These are phyloP conservation scores for Myripristis jacobus DNA, from an alignment of 2,797 vertebrate species.

Conservation along the genomic window DNA sequence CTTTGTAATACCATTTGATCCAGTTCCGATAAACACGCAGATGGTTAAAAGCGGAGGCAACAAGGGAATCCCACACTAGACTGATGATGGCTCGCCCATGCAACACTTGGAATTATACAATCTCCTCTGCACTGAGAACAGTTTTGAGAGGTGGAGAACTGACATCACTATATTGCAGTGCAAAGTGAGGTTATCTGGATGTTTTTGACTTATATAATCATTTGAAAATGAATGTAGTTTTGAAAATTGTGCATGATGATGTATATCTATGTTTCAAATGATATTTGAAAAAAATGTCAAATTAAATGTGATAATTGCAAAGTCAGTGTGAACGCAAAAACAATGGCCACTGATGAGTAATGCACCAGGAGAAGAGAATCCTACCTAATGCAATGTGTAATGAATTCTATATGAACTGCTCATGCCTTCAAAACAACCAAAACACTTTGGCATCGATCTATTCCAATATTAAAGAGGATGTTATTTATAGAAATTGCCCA, in stretches of 20 bases:
- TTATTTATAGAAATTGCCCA: constrained; percentile 45
- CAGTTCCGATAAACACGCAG: constrained; percentile 43
- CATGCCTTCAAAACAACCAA: constrained; percentile 40
- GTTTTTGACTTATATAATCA: not conserved
- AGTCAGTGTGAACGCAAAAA: not conserved
- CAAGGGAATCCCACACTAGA: constrained; percentile 40
- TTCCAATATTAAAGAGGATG: constrained; percentile 42
- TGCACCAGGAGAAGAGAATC: constrained; percentile 31
- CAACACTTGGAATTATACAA: constrained; percentile 6
- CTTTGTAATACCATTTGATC: constrained; percentile 54
- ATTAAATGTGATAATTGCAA: constrained; percentile 20
- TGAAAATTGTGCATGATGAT: not conserved
- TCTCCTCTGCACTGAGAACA: not conserved
- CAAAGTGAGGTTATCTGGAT: not conserved
- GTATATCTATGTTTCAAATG: not conserved
- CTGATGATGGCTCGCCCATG: constrained; percentile 6
- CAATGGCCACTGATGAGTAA: constrained; percentile 30
- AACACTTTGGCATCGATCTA: constrained; percentile 60
- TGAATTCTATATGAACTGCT: constrained; percentile 38
- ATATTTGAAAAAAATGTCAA: constrained; percentile 1
- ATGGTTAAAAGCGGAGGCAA: constrained; percentile 47
- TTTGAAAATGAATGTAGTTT: not conserved
- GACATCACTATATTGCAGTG: not conserved
- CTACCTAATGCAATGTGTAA: constrained; percentile 34
- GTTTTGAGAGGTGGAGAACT: not conserved